Conservation (phyloP, 1,140 invertebrate genomes). For the Drosophila lacteicornis region DNA sequence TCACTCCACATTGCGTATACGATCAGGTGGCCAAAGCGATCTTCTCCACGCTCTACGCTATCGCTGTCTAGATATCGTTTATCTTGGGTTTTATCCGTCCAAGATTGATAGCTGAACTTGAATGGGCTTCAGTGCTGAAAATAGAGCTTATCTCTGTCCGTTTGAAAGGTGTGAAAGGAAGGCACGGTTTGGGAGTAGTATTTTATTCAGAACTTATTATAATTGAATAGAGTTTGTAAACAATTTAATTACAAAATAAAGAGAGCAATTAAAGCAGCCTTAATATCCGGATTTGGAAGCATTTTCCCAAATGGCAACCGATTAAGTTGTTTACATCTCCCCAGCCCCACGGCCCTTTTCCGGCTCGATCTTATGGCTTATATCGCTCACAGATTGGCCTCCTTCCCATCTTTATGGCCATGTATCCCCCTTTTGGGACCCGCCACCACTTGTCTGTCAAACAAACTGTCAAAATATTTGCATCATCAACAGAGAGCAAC, state of each 20-base stretch:
- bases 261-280: neutral
- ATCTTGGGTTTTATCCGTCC: slow-evolving; percentile 19
- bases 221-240: neutral
- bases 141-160: neutral
- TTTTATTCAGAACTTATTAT: too few relatives aligned
- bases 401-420: neutral
- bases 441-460: slow-evolving; percentile 45
- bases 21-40: slow-evolving; percentile 30
- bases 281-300: neutral
- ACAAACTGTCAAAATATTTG: slow-evolving; percentile 77
- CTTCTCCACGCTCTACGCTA: neutral
- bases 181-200: too few relatives aligned
- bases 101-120: slow-evolving; percentile 28
- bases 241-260: neutral
- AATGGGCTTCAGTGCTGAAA: neutral
- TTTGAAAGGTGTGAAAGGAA: neutral
- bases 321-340: slow-evolving; percentile 26
- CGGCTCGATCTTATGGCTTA: slow-evolving; percentile 11
- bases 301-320: slow-evolving; percentile 6
- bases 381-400: slow-evolving; percentile 25
- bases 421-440: neutral
- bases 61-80: slow-evolving; percentile 3
- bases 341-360: slow-evolving; percentile 10
- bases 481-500: slow-evolving; percentile 60
- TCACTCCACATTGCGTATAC: slow-evolving; percentile 41